phyloP scores from a whole-genome alignment of 2,888 invertebrate genomes.

The Polydrusus tereticollis region DNA sequence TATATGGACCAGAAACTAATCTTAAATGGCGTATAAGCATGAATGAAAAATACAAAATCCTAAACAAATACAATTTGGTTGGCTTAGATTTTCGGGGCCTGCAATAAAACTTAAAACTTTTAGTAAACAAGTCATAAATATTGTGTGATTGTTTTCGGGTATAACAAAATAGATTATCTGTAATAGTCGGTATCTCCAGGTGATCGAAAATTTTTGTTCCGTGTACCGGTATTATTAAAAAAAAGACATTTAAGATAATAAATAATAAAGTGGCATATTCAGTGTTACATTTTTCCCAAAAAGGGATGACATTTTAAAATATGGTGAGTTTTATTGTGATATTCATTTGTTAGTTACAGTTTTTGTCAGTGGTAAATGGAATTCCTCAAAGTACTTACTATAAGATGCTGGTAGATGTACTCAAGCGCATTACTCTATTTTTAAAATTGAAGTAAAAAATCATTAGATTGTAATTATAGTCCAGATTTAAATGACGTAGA shows the following conservation, averaged over 20 bases:
- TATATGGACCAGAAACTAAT: not conserved
- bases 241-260: not conserved
- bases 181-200: conserved; percentile 8
- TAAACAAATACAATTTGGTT: conserved; percentile 21
- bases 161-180: conserved; percentile 15
- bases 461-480: too few relatives aligned
- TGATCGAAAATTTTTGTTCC: not conserved
- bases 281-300: too few relatives aligned
- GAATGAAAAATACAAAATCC: conserved; percentile 13
- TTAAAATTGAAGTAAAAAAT: too few relatives aligned
- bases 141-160: conserved; percentile 21
- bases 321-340: too few relatives aligned
- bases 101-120: conserved; percentile 7
- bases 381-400: too few relatives aligned
- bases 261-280: too few relatives aligned
- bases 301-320: not conserved
- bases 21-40: not conserved
- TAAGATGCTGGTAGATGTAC: too few relatives aligned
- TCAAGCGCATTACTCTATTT: too few relatives aligned
- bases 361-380: too few relatives aligned
- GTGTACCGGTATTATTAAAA: not conserved
- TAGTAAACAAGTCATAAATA: conserved; percentile 23
- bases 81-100: conserved; percentile 11
- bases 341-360: too few relatives aligned
- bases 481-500: too few relatives aligned